Conservation (phyloP, 2,113 vertebrate species). For the Nibea coibor region DNA sequence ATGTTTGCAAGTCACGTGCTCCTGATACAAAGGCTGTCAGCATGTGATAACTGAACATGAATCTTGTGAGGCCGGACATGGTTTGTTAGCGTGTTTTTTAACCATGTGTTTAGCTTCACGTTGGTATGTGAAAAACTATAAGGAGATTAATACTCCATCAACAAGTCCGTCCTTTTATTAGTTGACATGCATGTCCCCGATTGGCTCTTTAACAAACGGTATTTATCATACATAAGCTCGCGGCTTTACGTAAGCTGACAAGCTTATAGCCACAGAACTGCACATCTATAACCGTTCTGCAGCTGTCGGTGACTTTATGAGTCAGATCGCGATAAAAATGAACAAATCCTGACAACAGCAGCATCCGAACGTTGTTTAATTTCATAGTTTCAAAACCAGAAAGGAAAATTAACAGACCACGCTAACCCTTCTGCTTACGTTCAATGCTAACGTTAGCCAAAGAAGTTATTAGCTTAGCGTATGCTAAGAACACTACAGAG, state of each 20-base stretch:
- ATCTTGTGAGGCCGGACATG: conserved; percentile 42
- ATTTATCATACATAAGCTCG: conserved; percentile 45
- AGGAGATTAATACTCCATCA: conserved; percentile 52
- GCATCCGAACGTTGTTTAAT: background rate
- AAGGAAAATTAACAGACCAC: background rate
- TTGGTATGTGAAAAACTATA: conserved; percentile 41
- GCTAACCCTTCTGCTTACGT: background rate
- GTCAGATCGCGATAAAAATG: conserved; percentile 14
- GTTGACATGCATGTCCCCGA: conserved; percentile 34
- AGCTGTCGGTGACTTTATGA: conserved; percentile 21
- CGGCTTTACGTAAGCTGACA: conserved; percentile 44
- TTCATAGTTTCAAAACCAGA: background rate
- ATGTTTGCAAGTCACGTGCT: conserved; percentile 46
- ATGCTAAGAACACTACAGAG: no score
- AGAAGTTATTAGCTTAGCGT: background rate
- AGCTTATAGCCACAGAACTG: conserved; percentile 36
- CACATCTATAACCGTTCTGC: conserved; percentile 27
- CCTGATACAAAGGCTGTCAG: conserved; percentile 43
- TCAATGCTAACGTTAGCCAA: background rate
- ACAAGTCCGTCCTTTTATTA: conserved; percentile 54
- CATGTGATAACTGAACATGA: conserved; percentile 45
- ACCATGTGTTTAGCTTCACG: conserved; percentile 30
- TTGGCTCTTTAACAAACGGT: conserved; percentile 45
- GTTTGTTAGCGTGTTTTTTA: conserved; percentile 10
- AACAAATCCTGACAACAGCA: background rate